Evolutionary conservation across 2,888 invertebrate genomes (phyloP), one percentile per base, ranked within the genome.

Genomic region (Blastobasis lacticolella): DNA sequence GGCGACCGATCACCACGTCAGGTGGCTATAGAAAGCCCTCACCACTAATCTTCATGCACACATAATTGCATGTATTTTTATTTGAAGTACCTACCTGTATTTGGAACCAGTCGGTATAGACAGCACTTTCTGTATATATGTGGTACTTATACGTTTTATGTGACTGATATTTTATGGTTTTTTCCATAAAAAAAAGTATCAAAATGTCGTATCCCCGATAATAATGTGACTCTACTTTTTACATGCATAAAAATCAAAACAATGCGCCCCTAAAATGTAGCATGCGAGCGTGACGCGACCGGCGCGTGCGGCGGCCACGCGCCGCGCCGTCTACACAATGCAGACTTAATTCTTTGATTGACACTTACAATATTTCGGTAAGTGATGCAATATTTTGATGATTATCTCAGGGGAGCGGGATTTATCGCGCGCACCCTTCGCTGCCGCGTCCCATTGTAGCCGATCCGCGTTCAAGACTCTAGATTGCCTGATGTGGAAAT

Each of bases 321-420:
- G 76, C 67, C 68, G 58, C 56, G 49, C 61, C 58, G 56, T 47
- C 50, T 51, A 66, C 61, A 87, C 87, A 88, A 88, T 87, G 73
- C 74, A 56, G 71, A 78, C 81, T 81, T 88, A 89, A 89, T 89
- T 86, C 83, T 78, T 81, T 89, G 89, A 89, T 89, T 89, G 89
- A 89, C 89, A 87, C 81, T 88, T 88, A 88, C 88, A 89, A 88
- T 88, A 89, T 89, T 86, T 84, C 85, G 80, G 81, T 87, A 87
- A 89, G 87, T 88, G 88, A 89, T 81, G 89, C 89, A 88, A 89
- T 88, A 88, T 86, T 87, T 81, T 78, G 88, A 88, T 88, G 81
- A 87, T 86, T 87, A 88, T 88, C 87, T 72, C 67, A 66, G 66
- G 23, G 62, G 67, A 60, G 65, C 60, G 64, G 64, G 62, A 67